Conservation (phyloP, 2,113 vertebrate species). For the Phalacrocorax pelagicus region DNA sequence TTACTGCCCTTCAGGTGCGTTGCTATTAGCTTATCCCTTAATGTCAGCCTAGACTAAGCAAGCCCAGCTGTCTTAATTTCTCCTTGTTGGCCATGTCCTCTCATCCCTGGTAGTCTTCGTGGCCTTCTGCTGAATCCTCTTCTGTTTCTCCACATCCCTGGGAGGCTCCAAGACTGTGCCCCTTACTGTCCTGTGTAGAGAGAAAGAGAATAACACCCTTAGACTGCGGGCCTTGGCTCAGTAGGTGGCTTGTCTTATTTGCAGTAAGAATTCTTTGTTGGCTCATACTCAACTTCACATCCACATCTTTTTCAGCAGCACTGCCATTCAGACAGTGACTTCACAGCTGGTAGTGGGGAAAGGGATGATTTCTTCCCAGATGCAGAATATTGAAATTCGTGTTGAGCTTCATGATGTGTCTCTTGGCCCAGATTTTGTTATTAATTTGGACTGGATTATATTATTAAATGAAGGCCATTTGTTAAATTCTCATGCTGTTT, state of each 20-base stretch:
- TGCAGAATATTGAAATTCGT: background rate
- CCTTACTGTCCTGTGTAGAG: background rate
- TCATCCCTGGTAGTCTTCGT: background rate
- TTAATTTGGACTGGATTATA: background rate
- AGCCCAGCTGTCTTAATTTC: background rate
- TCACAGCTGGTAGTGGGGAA: background rate
- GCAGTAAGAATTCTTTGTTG: background rate
- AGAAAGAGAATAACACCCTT: background rate
- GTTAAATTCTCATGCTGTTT: background rate
- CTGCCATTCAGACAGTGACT: background rate
- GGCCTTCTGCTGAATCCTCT: background rate
- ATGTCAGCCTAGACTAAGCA: background rate
- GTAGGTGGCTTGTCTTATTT: background rate
- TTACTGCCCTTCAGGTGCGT: background rate
- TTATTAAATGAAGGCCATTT: background rate
- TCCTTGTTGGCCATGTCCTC: background rate
- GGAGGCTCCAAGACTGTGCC: background rate
- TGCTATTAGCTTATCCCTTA: background rate
- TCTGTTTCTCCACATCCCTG: background rate
- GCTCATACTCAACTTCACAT: background rate
- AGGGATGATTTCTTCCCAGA: background rate
- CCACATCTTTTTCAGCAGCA: fast-evolving
- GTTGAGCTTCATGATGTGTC: background rate
- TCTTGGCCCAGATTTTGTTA: background rate
- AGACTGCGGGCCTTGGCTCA: background rate